Evolutionary conservation across 2,888 invertebrate species (phyloP).

Genomic region (Lasioglossum marginatum): DNA sequence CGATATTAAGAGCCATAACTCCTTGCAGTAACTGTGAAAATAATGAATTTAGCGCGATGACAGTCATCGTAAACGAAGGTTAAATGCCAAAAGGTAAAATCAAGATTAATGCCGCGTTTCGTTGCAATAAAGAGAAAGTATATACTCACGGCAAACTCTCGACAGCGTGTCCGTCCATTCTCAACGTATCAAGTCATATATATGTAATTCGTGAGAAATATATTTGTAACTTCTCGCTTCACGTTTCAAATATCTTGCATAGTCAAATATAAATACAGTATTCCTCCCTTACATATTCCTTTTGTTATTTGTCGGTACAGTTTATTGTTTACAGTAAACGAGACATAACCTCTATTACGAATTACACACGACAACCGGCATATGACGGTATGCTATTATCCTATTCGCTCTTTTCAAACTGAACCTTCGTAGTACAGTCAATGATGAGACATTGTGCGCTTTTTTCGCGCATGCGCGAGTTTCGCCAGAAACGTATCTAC

Average conservation of each 20-base stretch:
- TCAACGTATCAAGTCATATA: constrained; percentile 11
- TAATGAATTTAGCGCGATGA: not conserved
- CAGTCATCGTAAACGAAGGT: not conserved
- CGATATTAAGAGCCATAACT: constrained; percentile 83
- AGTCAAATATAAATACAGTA: constrained; percentile 9
- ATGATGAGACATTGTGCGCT: too few species aligned
- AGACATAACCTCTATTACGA: constrained; percentile 44
- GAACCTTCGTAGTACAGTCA: too few species aligned
- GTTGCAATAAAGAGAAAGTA: not conserved
- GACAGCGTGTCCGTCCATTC: constrained; percentile 75
- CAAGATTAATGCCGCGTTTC: not conserved
- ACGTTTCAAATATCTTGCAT: constrained; percentile 16
- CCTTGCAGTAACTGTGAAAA: constrained; percentile 80
- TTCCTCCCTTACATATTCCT: not conserved
- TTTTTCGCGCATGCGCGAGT: too few species aligned
- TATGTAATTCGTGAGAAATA: constrained; percentile 12
- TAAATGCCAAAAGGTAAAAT: not conserved
- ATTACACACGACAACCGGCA: not conserved
- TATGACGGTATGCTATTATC: too few species aligned
- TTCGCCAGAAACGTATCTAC: too few species aligned
- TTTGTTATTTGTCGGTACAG: not conserved
- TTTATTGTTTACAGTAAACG: constrained; percentile 7
- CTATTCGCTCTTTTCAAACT: too few species aligned
- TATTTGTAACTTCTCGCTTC: not conserved
- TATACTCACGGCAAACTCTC: constrained; percentile 78